A percentile compares a stretch with the other conserved stretches of the same genome.
Evolutionary conservation across 1,140 invertebrate species (phyloP).

Genomic region (Philotrypesis tridentata): DNA sequence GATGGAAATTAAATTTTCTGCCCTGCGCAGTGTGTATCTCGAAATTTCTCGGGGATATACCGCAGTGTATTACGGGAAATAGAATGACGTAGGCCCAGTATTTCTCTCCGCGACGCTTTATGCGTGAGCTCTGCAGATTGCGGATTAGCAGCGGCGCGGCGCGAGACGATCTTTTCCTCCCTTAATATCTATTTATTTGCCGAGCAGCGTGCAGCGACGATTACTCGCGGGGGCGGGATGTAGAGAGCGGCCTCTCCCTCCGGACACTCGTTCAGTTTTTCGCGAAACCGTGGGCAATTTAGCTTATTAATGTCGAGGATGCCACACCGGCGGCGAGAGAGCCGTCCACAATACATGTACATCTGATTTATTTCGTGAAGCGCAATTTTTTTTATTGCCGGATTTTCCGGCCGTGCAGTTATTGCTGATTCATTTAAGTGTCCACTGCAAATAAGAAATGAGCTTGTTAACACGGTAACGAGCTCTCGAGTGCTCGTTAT

Average conservation of each 20-base stretch:
- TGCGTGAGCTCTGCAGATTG: neutral
- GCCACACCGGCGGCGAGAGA: no score
- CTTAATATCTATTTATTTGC: conserved; percentile 4
- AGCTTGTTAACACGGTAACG: no score
- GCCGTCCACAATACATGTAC: neutral
- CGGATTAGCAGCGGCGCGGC: neutral
- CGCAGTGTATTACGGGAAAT: no score
- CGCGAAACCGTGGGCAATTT: conserved; percentile 34
- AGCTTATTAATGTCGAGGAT: conserved; percentile 37
- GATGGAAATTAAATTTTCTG: no score
- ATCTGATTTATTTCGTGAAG: neutral
- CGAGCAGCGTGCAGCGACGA: neutral
- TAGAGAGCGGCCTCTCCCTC: neutral
- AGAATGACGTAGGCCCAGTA: neutral
- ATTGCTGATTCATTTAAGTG: conserved; percentile 43
- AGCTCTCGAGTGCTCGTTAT: no score
- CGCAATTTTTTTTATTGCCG: conserved; percentile 38
- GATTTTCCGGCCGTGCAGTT: neutral
- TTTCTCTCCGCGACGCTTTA: neutral
- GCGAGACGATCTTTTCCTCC: neutral
- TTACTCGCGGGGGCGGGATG: conserved; percentile 19
- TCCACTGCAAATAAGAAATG: no score
- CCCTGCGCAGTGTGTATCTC: no score
- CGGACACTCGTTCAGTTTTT: conserved; percentile 23
- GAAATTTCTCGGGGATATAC: no score